Conservation (phyloP, 1,140 invertebrate genomes). For the Charaxes varanes region DNA sequence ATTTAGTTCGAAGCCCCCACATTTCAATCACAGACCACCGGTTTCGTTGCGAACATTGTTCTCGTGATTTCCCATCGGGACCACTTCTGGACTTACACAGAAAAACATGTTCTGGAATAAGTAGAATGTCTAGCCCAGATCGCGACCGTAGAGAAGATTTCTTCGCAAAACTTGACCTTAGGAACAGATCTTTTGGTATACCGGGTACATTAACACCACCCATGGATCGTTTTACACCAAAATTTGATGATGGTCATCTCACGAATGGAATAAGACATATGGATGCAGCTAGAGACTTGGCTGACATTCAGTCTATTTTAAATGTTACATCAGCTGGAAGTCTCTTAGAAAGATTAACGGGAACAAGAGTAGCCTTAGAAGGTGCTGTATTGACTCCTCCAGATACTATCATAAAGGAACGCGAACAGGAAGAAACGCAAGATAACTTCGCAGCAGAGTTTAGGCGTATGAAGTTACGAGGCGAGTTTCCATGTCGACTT, state of each 20-base stretch:
- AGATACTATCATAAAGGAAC: slow-evolving; percentile 50
- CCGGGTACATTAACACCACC: slow-evolving; percentile 69
- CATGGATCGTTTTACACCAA: slow-evolving; percentile 56
- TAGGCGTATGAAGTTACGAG: slow-evolving; percentile 88
- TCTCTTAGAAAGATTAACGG: slow-evolving; percentile 75
- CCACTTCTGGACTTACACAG: slow-evolving; percentile 81
- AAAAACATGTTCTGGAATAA: slow-evolving; percentile 68
- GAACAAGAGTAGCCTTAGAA: slow-evolving; percentile 53
- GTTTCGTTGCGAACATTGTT: slow-evolving; percentile 83
- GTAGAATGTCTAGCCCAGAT: slow-evolving; percentile 58
- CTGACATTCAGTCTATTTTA: slow-evolving; percentile 89
- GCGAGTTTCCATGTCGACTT: slow-evolving; percentile 91
- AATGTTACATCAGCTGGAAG: slow-evolving; percentile 81
- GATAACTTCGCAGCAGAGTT: slow-evolving; percentile 87
- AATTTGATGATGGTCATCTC: slow-evolving; percentile 52
- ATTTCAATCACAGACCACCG: slow-evolving; percentile 77
- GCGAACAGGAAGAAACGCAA: slow-evolving; percentile 83
- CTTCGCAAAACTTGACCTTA: slow-evolving; percentile 85
- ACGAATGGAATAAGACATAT: slow-evolving; percentile 56
- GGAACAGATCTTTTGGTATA: slow-evolving; percentile 76
- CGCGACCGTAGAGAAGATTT: slow-evolving; percentile 83
- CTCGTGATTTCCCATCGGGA: slow-evolving; percentile 83
- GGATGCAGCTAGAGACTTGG: slow-evolving; percentile 80
- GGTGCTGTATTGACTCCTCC: slow-evolving; percentile 53
- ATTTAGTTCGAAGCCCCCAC: slow-evolving; percentile 82